Evolutionary conservation across 2,888 invertebrate species (phyloP), one percentile per base, ranked within the genome.

Genomic region (Temnothorax unifasciatus): DNA sequence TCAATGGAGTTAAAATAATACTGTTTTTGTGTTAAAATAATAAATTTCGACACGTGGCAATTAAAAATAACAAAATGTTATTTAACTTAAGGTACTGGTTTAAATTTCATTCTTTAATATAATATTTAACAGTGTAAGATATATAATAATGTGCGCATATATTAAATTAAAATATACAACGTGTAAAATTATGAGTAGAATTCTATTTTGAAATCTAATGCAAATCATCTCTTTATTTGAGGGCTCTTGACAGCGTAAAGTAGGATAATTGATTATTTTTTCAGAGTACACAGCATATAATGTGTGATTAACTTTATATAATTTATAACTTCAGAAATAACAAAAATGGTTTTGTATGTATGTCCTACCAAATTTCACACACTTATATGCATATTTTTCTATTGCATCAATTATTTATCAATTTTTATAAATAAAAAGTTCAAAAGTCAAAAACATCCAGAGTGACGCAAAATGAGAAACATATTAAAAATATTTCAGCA

Each of bases 271-370:
- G 34, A 15, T 52, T 76, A 25, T 50, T 13, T 25, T 25, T n/a
- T 11, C 13, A 47, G 4, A 44, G 13, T 6, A 76, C 38, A 34
- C 13, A 41, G 41, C n/a, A 21, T 38, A 9, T 29, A 52, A 25
- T 52, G 3, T 25, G 13, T 13, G 47, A 8, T 74, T 29, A 34
- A 75, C 44, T 47, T 75, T 64, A 64, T 25, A 64, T 64, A 44
- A 41, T 64, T 64, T 44, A 15, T 41, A 44, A 64, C 3, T 44
- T 41, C 0, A 25, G 38, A 44, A 47, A 29, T 59, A 29, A 74
- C 44, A 9, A 29, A 25, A 15, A 44, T 29, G 34, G 1, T 61
- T 47, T 34, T 41, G 6, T 9, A 38, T 18, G 18, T 9, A 25
- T 25, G 18, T 59, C 0, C 52, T 2, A n/a, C 13, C 8, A n/a